Percentiles rank a stretch among this genome's conserved stretches.
Conservation (phyloP, 2,113 vertebrate species). For the Haplotaxodon microlepis region DNA sequence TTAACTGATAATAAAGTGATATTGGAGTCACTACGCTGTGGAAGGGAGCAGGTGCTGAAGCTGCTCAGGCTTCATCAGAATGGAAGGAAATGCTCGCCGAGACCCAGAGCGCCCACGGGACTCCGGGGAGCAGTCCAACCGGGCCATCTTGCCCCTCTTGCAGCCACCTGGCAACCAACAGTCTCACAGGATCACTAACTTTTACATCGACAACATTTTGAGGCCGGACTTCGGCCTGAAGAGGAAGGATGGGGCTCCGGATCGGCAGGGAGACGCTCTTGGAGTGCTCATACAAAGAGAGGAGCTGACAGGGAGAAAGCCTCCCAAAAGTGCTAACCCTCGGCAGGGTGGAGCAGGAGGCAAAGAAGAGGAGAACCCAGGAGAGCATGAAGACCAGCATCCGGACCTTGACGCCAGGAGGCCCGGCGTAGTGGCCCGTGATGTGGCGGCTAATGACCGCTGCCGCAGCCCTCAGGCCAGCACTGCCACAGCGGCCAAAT, state of each 20-base stretch:
- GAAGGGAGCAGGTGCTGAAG: constrained; percentile 7
- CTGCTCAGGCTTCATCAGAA: constrained; percentile 52
- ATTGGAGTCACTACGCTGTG: constrained; percentile 11
- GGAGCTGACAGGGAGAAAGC: constrained; percentile 30
- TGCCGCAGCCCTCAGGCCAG: constrained; percentile 81
- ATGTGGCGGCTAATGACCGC: constrained; percentile 64
- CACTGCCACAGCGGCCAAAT: constrained; percentile 66
- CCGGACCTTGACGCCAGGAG: constrained; percentile 62
- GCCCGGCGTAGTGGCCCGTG: constrained; percentile 50
- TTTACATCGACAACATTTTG: constrained; percentile 92
- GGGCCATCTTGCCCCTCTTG: constrained; percentile 66
- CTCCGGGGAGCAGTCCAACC: constrained; percentile 72
- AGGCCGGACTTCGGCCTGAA: constrained; percentile 85
- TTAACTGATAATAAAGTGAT: background rate
- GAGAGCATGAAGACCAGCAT: constrained; percentile 50
- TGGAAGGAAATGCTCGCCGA: constrained; percentile 80
- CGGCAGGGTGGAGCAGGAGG: constrained; percentile 23
- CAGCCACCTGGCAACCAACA: constrained; percentile 77
- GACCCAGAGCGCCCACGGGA: constrained; percentile 53
- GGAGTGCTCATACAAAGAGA: constrained; percentile 12
- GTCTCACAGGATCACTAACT: constrained; percentile 84
- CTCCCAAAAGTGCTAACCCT: constrained; percentile 30
- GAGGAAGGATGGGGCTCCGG: constrained; percentile 69
- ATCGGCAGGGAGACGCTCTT: background rate
- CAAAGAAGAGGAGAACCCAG: background rate